Percentiles rank a stretch among this genome's conserved stretches.
phyloP scores from a whole-genome alignment of 2,888 invertebrate species.

The Magallana nippona region DNA sequence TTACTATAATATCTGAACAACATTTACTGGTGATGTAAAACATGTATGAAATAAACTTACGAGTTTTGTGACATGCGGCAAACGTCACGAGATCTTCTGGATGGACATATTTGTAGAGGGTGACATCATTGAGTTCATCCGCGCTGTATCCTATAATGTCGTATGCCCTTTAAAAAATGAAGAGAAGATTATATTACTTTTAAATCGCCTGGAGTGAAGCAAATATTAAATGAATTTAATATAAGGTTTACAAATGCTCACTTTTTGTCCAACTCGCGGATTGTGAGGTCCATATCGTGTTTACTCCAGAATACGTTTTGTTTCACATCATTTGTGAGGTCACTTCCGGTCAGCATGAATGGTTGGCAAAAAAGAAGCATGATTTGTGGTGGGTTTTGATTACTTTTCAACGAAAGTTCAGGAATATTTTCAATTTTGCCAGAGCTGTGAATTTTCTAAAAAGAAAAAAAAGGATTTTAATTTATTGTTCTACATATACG shows the following conservation, averaged over 20 bases:
- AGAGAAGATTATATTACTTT: neutral
- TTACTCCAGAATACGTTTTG: conserved; percentile 73
- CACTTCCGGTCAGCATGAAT: conserved; percentile 64
- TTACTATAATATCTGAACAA: neutral
- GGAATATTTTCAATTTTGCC: conserved; percentile 63
- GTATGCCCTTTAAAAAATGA: conserved; percentile 52
- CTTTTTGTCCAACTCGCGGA: conserved; percentile 70
- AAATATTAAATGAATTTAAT: neutral
- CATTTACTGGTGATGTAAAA: neutral
- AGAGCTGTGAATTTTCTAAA: conserved; percentile 73
- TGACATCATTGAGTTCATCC: conserved; percentile 63
- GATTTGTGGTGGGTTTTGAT: conserved; percentile 48
- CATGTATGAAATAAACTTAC: conserved; percentile 54
- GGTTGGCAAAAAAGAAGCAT: conserved; percentile 71
- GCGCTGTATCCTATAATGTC: conserved; percentile 63
- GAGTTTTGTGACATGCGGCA: conserved; percentile 63
- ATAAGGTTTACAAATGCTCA: conserved; percentile 47
- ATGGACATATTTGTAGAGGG: conserved; percentile 70
- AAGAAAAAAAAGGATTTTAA: neutral
- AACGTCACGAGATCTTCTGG: conserved; percentile 70
- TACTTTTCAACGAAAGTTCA: conserved; percentile 46
- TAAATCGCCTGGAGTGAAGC: neutral
- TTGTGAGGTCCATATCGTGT: conserved; percentile 71
- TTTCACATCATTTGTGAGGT: conserved; percentile 58
- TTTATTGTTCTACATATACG: neutral